phyloP scores from a whole-genome alignment of 1,140 invertebrate genomes.

The Limonius californicus region DNA sequence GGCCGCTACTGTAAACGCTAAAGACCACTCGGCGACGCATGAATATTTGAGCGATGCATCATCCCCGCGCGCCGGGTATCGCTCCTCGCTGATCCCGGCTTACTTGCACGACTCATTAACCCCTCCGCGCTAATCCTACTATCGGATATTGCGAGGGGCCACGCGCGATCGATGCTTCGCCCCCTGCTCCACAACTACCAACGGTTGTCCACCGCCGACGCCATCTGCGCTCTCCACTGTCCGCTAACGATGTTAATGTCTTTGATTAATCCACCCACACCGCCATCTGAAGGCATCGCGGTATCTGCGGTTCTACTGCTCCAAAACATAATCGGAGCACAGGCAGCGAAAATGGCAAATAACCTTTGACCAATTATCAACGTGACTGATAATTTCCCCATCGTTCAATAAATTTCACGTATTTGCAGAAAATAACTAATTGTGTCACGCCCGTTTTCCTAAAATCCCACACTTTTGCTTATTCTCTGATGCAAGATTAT shows the following conservation, averaged over 20 bases:
- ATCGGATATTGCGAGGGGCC: slow-evolving; percentile 40
- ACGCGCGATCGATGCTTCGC: slow-evolving; percentile 17
- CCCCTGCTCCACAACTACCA: not conserved
- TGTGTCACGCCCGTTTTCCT: too few species aligned
- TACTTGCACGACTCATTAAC: slow-evolving; percentile 49
- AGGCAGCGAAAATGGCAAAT: too few species aligned
- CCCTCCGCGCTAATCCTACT: slow-evolving; percentile 44
- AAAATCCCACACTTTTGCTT: too few species aligned
- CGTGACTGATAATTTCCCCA: too few species aligned
- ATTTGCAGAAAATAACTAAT: too few species aligned
- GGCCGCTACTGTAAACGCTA: slow-evolving; percentile 13
- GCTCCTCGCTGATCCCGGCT: slow-evolving; percentile 44
- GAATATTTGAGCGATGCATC: slow-evolving; percentile 46
- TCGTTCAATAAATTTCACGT: too few species aligned
- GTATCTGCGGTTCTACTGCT: not conserved
- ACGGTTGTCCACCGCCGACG: slow-evolving; percentile 10
- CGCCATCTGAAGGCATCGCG: not conserved
- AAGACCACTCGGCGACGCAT: slow-evolving; percentile 30
- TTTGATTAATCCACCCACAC: slow-evolving; percentile 10
- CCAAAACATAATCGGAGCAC: not conserved
- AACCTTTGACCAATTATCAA: too few species aligned
- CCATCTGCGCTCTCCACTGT: slow-evolving; percentile 6
- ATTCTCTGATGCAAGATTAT: too few species aligned
- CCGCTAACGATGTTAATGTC: not conserved
- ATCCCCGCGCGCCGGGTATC: slow-evolving; percentile 37